Evolutionary conservation across 2,888 invertebrate genomes (phyloP).

Genomic region (Caenorhabditis zanzibari): DNA sequence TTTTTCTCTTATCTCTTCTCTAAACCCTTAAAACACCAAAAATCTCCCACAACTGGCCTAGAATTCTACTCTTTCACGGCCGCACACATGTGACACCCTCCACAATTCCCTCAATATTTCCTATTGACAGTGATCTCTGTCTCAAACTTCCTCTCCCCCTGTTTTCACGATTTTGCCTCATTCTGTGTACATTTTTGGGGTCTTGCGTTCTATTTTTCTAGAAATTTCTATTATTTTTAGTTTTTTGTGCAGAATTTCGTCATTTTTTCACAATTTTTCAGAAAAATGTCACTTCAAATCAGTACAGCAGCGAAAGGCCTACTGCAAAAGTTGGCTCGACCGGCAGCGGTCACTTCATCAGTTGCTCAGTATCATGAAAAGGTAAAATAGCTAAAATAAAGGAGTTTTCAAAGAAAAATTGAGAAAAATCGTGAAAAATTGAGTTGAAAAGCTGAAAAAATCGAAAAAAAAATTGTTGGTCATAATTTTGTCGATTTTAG

Average conservation of each 20-base stretch:
- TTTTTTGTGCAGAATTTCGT: slow-evolving; percentile 13
- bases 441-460: neutral
- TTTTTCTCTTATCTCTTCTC: neutral
- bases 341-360: slow-evolving; percentile 2
- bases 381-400: no score
- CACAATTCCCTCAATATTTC: neutral
- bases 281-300: slow-evolving; percentile 51
- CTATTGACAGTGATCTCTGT: slow-evolving; percentile 23
- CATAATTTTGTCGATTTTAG: neutral
- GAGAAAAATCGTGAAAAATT: neutral
- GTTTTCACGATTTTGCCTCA: neutral
- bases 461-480: slow-evolving; percentile 6
- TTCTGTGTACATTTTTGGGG: neutral
- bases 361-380: slow-evolving; percentile 79
- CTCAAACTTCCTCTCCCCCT: neutral
- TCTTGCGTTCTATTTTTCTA: neutral
- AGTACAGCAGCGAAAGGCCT: slow-evolving; percentile 43
- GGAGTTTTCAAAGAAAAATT: no score
- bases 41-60: slow-evolving; percentile 18
- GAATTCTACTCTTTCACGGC: neutral
- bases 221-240: slow-evolving; percentile 8
- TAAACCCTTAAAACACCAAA: neutral
- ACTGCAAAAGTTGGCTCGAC: slow-evolving; percentile 19
- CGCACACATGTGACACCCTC: slow-evolving; percentile 12
- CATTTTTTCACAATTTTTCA: slow-evolving; percentile 9